These are phyloP conservation scores for Carassius carassius DNA, from an alignment of 2,113 vertebrate genomes.

Conservation along the genomic window DNA sequence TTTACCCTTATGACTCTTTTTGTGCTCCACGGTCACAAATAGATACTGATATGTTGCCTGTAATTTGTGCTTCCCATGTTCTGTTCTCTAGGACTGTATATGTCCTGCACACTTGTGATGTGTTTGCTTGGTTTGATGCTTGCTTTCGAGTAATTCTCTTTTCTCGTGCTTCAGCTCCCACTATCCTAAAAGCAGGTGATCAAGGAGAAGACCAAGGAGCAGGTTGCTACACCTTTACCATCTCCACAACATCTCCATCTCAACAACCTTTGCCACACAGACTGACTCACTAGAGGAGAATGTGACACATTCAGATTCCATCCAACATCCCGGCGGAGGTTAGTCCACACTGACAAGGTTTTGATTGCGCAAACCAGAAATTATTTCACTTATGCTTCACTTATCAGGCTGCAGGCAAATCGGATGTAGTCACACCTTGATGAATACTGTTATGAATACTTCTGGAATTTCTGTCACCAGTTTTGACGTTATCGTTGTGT, in stretches of 20 bases:
- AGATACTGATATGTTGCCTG: not conserved
- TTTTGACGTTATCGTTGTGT: no score
- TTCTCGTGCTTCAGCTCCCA: constrained; percentile 78
- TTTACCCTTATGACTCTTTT: no score
- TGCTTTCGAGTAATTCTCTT: constrained; percentile 47
- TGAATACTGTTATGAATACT: no score
- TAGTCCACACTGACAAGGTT: not conserved
- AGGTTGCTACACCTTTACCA: constrained; percentile 77
- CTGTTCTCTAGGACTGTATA: not conserved
- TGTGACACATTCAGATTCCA: constrained; percentile 66
- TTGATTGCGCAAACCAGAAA: not conserved
- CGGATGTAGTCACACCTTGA: no score
- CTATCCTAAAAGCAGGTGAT: constrained; percentile 96
- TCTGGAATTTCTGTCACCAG: no score
- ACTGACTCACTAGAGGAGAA: constrained; percentile 82
- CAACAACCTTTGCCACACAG: constrained; percentile 83
- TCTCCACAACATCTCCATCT: constrained; percentile 68
- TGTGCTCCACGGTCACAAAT: no score
- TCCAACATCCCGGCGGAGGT: constrained; percentile 52
- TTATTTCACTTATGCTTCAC: no score
- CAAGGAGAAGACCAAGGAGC: constrained; percentile 88
- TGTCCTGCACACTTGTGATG: constrained; percentile 11
- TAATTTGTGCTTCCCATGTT: not conserved
- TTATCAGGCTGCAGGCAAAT: no score
- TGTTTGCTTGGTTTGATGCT: constrained; percentile 35